phyloP scores from a whole-genome alignment of 2,113 vertebrate species.

The Aegotheles bennettii region DNA sequence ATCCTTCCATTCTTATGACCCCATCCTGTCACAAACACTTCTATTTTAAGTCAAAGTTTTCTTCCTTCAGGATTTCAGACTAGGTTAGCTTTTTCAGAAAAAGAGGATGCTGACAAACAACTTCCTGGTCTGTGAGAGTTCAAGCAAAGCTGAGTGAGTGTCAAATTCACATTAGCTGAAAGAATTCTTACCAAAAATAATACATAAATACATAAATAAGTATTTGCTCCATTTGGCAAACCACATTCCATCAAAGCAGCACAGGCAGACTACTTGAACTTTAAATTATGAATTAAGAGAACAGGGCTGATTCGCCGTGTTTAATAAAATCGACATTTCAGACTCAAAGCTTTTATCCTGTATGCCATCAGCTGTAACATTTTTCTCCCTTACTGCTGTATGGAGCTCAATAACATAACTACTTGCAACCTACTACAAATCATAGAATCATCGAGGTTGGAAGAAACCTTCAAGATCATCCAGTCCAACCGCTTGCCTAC shows the following conservation, averaged over 20 bases:
- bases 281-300: neutral
- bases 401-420: neutral
- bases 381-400: neutral
- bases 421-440: neutral
- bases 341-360: neutral
- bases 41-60: constrained; percentile 21
- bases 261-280: neutral
- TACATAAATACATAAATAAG: no score
- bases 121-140: neutral
- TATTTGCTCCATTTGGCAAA: neutral
- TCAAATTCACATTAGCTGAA: neutral
- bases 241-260: neutral
- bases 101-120: neutral
- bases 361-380: neutral
- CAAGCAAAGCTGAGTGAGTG: neutral
- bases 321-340: neutral
- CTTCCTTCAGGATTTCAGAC: neutral
- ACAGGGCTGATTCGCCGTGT: neutral
- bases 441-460: no score
- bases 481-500: no score
- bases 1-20: neutral
- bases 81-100: neutral
- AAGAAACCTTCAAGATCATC: no score
- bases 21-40: constrained; percentile 25
- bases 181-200: neutral